Evolutionary conservation across 2,888 invertebrate genomes (phyloP).

Genomic region (Drosophila maculinotata): DNA sequence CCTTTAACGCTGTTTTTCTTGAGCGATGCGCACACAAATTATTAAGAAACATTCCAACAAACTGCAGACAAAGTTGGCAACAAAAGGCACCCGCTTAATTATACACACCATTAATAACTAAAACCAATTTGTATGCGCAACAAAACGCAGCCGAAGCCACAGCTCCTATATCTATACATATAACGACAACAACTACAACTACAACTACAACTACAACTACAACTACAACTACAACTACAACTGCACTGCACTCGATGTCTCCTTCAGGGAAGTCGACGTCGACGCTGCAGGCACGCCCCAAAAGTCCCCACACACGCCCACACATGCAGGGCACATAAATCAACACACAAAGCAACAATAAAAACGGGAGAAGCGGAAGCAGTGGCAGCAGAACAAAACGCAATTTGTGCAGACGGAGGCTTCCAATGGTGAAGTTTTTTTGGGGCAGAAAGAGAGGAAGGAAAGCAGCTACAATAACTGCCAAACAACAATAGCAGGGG

Average conservation of each 20-base stretch:
- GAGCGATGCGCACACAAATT: conserved; percentile 67
- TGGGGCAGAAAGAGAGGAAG: conserved; percentile 6
- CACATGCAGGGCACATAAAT: conserved; percentile 63
- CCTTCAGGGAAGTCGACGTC: conserved; percentile 41
- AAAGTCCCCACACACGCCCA: conserved; percentile 24
- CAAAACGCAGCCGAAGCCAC: conserved; percentile 43
- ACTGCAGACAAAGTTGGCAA: conserved; percentile 77
- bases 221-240: background rate
- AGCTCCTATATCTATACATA: conserved; percentile 3
- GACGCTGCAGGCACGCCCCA: conserved; percentile 22
- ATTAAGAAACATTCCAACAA: conserved; percentile 78
- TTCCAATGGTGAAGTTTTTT: conserved; percentile 12
- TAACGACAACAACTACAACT: background rate
- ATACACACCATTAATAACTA: conserved; percentile 79
- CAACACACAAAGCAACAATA: conserved; percentile 69
- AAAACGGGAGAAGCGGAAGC: conserved; percentile 48
- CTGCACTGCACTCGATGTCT: conserved; percentile 48
- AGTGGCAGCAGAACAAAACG: conserved; percentile 61
- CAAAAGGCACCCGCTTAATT: conserved; percentile 76
- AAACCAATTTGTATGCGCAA: conserved; percentile 77
- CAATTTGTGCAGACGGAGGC: conserved; percentile 68
- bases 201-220: conserved; percentile 4
- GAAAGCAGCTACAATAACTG: conserved; percentile 53
- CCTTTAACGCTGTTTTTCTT: conserved; percentile 40
- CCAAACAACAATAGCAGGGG: conserved; percentile 43